Evolutionary conservation across 92 coral and sea anemone genomes (phyloP).

Genomic region (Porites evermanni): DNA sequence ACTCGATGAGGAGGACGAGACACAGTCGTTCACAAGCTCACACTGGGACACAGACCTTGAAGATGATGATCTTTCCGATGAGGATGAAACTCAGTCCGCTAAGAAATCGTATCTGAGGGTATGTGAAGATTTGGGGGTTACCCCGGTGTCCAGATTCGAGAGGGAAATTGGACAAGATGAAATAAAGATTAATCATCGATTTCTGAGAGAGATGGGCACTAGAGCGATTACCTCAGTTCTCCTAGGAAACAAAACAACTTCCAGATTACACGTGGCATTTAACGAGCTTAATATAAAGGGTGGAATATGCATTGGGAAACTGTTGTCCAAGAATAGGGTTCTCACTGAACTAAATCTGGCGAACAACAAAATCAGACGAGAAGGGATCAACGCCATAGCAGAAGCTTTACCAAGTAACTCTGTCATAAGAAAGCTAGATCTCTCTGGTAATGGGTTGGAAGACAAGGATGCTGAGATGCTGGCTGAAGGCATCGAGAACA

Average conservation of each 20-base stretch:
- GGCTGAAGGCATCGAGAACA: slow-evolving; percentile 85
- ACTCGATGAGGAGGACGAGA: slow-evolving; percentile 72
- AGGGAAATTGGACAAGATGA: slow-evolving; percentile 83
- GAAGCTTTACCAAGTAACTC: slow-evolving; percentile 73
- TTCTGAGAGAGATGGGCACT: slow-evolving; percentile 70
- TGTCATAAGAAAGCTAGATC: slow-evolving; percentile 71
- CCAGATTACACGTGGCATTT: slow-evolving; percentile 71
- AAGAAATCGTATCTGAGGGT: slow-evolving; percentile 64
- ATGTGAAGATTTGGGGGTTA: slow-evolving; percentile 74
- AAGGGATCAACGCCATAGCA: slow-evolving; percentile 75
- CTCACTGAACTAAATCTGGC: slow-evolving; percentile 85
- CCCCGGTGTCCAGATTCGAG: slow-evolving; percentile 85
- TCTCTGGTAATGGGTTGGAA: slow-evolving; percentile 84
- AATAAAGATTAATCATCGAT: slow-evolving; percentile 86
- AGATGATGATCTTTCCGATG: slow-evolving; percentile 43
- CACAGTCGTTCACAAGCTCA: slow-evolving; percentile 76
- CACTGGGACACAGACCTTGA: slow-evolving; percentile 93
- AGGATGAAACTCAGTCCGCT: slow-evolving; percentile 20
- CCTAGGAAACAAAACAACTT: slow-evolving; percentile 61
- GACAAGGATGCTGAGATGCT: slow-evolving; percentile 82
- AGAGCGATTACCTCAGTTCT: slow-evolving; percentile 83
- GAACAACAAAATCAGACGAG: slow-evolving; percentile 78
- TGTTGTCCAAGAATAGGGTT: slow-evolving; percentile 64
- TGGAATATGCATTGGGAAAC: slow-evolving; percentile 79
- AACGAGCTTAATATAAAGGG: slow-evolving; percentile 77